phyloP scores from a whole-genome alignment of 2,888 invertebrate genomes.

The Lasioglossum figueresi region DNA sequence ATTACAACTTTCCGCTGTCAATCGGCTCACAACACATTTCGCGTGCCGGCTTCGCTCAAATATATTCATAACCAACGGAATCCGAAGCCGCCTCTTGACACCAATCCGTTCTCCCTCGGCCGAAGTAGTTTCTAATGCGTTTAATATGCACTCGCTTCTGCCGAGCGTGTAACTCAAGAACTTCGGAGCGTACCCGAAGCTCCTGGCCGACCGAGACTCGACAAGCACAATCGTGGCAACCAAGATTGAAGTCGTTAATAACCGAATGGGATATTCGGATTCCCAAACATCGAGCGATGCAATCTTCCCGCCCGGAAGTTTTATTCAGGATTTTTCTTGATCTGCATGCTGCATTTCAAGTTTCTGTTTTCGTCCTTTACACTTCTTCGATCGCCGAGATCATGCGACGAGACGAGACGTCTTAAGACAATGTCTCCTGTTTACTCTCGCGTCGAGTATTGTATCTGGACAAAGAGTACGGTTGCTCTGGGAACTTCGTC shows the following conservation, averaged over 20 bases:
- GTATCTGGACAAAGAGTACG: neutral
- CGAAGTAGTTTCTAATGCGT: constrained; percentile 25
- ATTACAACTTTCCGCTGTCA: neutral
- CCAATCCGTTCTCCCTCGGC: constrained; percentile 7
- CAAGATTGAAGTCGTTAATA: neutral
- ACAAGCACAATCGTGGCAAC: neutral
- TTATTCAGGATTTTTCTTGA: neutral
- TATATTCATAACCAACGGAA: neutral
- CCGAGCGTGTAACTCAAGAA: neutral
- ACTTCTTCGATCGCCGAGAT: constrained; percentile 12
- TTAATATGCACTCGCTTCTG: constrained; percentile 17
- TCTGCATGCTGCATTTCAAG: neutral
- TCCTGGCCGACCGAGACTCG: neutral
- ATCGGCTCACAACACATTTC: neutral
- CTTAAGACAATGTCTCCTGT: neutral
- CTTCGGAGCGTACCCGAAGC: neutral
- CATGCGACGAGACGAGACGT: neutral
- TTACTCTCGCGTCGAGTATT: neutral
- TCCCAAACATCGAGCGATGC: neutral
- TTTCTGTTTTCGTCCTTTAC: neutral
- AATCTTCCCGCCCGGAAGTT: neutral
- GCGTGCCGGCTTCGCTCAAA: neutral
- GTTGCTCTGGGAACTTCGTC: neutral
- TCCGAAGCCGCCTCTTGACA: neutral
- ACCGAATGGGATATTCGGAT: neutral